Evolutionary conservation across 2,888 invertebrate genomes (phyloP), one percentile per base, ranked within the genome.

Genomic region (Lasioglossum vierecki): DNA sequence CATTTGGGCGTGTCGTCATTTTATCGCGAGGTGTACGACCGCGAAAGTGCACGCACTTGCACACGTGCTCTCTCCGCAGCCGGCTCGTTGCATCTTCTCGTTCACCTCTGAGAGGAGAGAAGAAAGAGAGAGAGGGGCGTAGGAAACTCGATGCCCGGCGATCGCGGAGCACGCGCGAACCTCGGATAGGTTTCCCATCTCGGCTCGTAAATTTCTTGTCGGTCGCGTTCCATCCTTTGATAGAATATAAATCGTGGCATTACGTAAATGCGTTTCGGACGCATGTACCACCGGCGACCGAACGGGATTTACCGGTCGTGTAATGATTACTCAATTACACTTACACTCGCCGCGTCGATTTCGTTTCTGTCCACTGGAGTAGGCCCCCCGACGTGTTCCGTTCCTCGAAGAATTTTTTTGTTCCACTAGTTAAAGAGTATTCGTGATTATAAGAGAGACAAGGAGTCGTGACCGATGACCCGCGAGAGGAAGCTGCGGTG

Each of bases 311-410:
- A 68, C 39, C 68, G 39, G 39, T 22, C 66, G 66, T 68, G 68
- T 39, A 68, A 68, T 68, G 68, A 68, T 68, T 68, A 68, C 68
- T 68, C 68, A 68, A 68, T 68, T 68, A 68, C 39, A 68, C 35
- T 30, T 30, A 30, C 18, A 35, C 66, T 22, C 8, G 53, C 22
- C 22, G 3, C 35, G 66, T 35, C 66, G 66, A 35, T 66, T 66
- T 66, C 35, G 66, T 66, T 66, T 35, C 66, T 3, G 66, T 22
- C 35, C 8, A 30, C 66, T 22, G 22, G 35, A 8, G 13, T 4
- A 13, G 11, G 11, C 5, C 15, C 15, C 26, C 5, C 26, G 26
- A 26, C 26, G n/a, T 13, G n/a, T 5, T 30, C 26, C 4, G 60
- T 60, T 26, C 26, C 60, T 15, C 2, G 13, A 3, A 13, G 26